Percentiles rank a stretch among this genome's conserved stretches.
Evolutionary conservation across 2,113 vertebrate genomes (phyloP).

Genomic region (Gopherus evgoodei): DNA sequence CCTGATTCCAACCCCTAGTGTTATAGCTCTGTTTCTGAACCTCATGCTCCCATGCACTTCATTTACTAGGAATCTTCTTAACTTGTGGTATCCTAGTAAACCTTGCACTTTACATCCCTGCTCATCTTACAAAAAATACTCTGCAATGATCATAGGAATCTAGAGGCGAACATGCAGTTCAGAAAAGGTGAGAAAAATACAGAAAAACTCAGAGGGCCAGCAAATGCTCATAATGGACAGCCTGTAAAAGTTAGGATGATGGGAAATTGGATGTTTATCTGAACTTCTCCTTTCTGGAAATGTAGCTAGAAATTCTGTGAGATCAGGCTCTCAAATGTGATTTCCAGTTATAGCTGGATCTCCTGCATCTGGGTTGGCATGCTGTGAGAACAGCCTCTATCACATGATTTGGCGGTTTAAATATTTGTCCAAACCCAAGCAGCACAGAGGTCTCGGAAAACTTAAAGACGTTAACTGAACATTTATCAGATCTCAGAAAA

Average conservation of each 20-base stretch:
- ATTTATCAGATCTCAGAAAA: slow-evolving; percentile 10
- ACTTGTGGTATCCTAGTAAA: neutral
- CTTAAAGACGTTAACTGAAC: neutral
- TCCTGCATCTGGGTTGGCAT: slow-evolving; percentile 16
- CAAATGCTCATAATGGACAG: neutral
- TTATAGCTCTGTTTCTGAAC: neutral
- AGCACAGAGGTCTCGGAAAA: neutral
- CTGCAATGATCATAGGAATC: neutral
- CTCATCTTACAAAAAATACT: neutral
- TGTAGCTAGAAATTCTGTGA: neutral
- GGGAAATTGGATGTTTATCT: neutral
- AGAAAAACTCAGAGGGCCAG: neutral
- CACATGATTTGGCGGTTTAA: neutral
- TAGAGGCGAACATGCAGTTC: neutral
- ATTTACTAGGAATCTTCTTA: neutral
- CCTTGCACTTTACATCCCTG: neutral
- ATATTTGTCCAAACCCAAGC: slow-evolving; percentile 6
- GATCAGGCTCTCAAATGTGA: slow-evolving; percentile 7
- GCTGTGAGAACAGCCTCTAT: neutral
- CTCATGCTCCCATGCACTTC: neutral
- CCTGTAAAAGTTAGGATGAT: neutral
- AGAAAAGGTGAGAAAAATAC: rapidly evolving
- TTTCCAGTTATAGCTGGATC: slow-evolving; percentile 34
- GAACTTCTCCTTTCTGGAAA: neutral
- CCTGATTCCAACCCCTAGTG: neutral